These are phyloP conservation scores for Tragulus kanchil DNA, from an alignment of 2,113 vertebrate genomes.

Conservation along the genomic window DNA sequence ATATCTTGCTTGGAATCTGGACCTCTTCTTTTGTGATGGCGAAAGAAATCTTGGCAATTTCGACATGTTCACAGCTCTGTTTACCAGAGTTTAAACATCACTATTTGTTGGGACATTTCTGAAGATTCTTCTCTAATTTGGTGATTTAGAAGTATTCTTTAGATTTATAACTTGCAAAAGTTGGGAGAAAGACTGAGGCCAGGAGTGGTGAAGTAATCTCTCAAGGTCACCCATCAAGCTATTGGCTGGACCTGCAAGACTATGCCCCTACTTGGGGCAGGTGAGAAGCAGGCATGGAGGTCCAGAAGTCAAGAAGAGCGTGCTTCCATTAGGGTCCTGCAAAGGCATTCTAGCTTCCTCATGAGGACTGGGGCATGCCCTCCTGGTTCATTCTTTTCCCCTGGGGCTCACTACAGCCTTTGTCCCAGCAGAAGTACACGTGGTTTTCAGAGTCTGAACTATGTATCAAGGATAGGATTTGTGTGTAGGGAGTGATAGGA, in stretches of 20 bases:
- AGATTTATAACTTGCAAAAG: constrained; percentile 10
- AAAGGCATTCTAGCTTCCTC: background rate
- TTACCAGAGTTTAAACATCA: background rate
- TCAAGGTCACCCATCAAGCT: background rate
- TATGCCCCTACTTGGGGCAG: background rate
- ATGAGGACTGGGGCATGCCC: background rate
- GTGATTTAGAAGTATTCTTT: constrained; percentile 39
- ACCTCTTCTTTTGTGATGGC: background rate
- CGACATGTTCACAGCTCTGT: background rate
- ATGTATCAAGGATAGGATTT: background rate
- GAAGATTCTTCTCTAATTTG: background rate
- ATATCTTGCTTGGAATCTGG: background rate
- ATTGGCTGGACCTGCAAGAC: background rate
- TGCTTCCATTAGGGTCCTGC: background rate
- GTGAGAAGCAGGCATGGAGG: background rate
- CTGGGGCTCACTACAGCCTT: fast-evolving
- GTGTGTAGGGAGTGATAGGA: background rate
- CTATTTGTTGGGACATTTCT: background rate
- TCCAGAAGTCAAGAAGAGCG: background rate
- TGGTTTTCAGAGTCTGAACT: too few relatives aligned
- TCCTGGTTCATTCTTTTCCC: background rate
- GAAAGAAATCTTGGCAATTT: background rate
- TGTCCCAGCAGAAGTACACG: fast-evolving
- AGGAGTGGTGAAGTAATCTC: background rate
- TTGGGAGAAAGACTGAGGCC: background rate